Conservation (phyloP, 2,888 invertebrate genomes). For the Ophioninae sp. region DNA sequence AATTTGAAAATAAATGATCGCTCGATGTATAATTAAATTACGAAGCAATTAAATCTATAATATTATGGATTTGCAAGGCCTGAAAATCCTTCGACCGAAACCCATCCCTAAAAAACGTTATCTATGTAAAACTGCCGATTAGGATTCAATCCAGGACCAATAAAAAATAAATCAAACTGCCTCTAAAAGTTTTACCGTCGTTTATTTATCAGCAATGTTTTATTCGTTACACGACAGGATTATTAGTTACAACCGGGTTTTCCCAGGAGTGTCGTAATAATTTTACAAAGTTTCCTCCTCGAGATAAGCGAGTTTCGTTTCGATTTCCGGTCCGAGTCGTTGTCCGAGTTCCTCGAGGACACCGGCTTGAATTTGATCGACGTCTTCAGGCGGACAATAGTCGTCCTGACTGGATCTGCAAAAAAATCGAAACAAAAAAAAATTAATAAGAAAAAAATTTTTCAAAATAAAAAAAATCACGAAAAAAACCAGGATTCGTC, state of each 20-base stretch:
- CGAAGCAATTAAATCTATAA: too few species aligned
- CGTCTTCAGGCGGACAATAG: slow-evolving; percentile 93
- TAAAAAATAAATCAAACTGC: neutral
- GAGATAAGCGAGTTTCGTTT: slow-evolving; percentile 71
- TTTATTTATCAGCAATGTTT: slow-evolving; percentile 10
- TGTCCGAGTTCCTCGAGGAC: slow-evolving; percentile 84
- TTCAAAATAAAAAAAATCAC: slow-evolving; percentile 46
- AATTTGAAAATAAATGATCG: too few species aligned
- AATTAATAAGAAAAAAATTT: slow-evolving; percentile 12
- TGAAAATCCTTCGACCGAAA: too few species aligned
- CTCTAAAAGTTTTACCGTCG: neutral
- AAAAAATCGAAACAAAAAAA: slow-evolving; percentile 45
- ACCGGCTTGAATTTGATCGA: slow-evolving; percentile 88
- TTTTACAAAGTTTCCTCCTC: slow-evolving; percentile 64
- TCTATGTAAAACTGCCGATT: too few species aligned
- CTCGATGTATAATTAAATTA: too few species aligned
- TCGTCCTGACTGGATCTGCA: slow-evolving; percentile 91
- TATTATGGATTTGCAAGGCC: too few species aligned
- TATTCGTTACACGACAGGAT: neutral
- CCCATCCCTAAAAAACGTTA: too few species aligned
- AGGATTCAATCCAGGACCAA: neutral
- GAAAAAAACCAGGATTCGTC: neutral
- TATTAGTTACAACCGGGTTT: neutral
- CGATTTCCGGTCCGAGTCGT: slow-evolving; percentile 70
- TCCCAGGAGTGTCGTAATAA: neutral